Percentiles rank a stretch among this genome's conserved stretches.
Evolutionary conservation across 2,888 invertebrate genomes (phyloP).

Genomic region (Tetrapedia diversipes): DNA sequence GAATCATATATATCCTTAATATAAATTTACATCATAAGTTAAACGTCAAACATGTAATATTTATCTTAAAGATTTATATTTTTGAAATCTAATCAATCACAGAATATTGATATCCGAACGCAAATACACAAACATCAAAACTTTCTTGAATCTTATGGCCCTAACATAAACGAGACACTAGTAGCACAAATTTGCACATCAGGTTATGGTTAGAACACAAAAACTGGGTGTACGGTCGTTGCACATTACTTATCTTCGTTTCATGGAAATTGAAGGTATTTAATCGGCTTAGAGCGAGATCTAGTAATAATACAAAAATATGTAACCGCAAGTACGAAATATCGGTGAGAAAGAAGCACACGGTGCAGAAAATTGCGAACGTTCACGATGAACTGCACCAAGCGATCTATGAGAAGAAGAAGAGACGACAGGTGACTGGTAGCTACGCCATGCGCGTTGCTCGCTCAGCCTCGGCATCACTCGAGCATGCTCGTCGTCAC

Average conservation of each 20-base stretch:
- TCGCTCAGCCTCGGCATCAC: conserved; percentile 56
- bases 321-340: neutral
- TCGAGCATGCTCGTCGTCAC: conserved; percentile 67
- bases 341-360: conserved; percentile 13
- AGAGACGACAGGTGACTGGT: conserved; percentile 70
- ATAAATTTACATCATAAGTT: no score
- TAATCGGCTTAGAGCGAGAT: neutral
- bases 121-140: conserved; percentile 1
- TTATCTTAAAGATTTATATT: neutral
- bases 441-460: conserved; percentile 71
- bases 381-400: conserved; percentile 25
- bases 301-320: neutral
- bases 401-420: conserved; percentile 44
- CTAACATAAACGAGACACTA: neutral
- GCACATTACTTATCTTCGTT: neutral
- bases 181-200: conserved; percentile 21
- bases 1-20: conserved; percentile 1
- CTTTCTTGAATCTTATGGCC: neutral
- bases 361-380: conserved; percentile 26
- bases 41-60: neutral
- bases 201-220: conserved; percentile 32
- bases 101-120: neutral
- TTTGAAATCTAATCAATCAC: neutral
- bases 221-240: neutral
- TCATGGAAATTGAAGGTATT: neutral